Evolutionary conservation across 2,113 vertebrate genomes (phyloP), one percentile per base, ranked within the genome.

Genomic region (Oncorhynchus keta): DNA sequence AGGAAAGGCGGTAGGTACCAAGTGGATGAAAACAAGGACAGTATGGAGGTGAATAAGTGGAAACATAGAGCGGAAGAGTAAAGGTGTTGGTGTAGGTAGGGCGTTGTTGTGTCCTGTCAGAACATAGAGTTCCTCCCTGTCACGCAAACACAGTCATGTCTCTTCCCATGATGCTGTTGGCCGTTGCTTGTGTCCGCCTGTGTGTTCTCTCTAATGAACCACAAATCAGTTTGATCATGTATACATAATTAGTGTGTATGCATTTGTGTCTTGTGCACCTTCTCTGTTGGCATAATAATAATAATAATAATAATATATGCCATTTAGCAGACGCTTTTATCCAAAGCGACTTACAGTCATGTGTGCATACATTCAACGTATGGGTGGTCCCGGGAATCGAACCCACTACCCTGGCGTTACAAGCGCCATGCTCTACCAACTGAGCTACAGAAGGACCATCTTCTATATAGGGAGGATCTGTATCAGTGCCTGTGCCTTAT

Each of bases 31-130:
- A 71, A 88, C 77, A 83, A 74, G 39, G 73, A 85, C 76, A 83
- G 83, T 67, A 84, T 82, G 85, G 81, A 73, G 35, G 83, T 84
- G 81, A 79, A 81, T 79, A 86, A 81, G 79, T 86, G 88, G 81
- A 84, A 81, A 90, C 81, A 87, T 75, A 84, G 80, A 88, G 82
- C 85, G 79, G 62, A 61, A 11, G 30, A 59, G 64, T 62, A 32
- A 45, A 4, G 9, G 45, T 76, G 74, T 32, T 30, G 32, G 30
- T 28, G 39, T 45, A 11, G 39, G 39, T 45, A 5, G 16, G 30
- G 28, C 7, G 6, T n/a, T 62, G n/a, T n/a, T 22, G n/a, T 9
- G 59, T 22, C 5, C 5, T 3, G 59, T 22, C n/a, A 24, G 51
- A 18, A 55, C 51, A 5, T 62, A 11, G n/a, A 28, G 28, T 28